Evolutionary conservation across 2,797 vertebrate genomes (phyloP).

Genomic region (Pseudotriccus pelzelni): DNA sequence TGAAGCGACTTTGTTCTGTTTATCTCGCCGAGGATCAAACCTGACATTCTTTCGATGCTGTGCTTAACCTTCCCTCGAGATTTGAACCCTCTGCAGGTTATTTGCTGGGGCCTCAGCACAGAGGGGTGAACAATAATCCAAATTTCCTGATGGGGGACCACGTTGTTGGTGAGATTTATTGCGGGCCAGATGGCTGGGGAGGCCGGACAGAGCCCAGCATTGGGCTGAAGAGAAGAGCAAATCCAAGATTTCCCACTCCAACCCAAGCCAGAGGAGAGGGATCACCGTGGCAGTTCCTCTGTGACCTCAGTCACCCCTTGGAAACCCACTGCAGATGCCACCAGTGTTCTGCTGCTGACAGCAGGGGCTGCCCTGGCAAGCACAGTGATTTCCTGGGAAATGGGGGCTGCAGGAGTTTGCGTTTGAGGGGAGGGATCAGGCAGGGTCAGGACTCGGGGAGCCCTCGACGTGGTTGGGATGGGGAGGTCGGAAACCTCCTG

Average conservation of each 20-base stretch:
- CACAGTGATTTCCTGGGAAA: background rate
- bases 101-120: slow-evolving; percentile 19
- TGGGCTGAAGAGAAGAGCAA: slow-evolving; percentile 37
- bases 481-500: background rate
- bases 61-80: background rate
- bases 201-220: slow-evolving; percentile 28
- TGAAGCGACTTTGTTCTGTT: background rate
- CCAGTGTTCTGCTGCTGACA: slow-evolving; percentile 53
- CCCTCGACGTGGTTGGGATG: too few species aligned
- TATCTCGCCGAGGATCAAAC: background rate
- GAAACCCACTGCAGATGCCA: slow-evolving; percentile 14
- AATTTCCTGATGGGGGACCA: slow-evolving; percentile 32
- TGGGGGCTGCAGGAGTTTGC: background rate
- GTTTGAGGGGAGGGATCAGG: background rate
- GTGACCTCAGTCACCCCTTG: background rate
- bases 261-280: slow-evolving; percentile 15
- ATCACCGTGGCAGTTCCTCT: slow-evolving; percentile 13
- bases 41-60: background rate
- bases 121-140: slow-evolving; percentile 45
- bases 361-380: background rate
- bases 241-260: slow-evolving; percentile 43
- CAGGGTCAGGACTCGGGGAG: background rate
- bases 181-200: slow-evolving; percentile 38
- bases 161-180: slow-evolving; percentile 38
- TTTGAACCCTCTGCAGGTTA: background rate